Conservation (phyloP, 2,888 invertebrate genomes). For the Himalopsyche japonica region DNA sequence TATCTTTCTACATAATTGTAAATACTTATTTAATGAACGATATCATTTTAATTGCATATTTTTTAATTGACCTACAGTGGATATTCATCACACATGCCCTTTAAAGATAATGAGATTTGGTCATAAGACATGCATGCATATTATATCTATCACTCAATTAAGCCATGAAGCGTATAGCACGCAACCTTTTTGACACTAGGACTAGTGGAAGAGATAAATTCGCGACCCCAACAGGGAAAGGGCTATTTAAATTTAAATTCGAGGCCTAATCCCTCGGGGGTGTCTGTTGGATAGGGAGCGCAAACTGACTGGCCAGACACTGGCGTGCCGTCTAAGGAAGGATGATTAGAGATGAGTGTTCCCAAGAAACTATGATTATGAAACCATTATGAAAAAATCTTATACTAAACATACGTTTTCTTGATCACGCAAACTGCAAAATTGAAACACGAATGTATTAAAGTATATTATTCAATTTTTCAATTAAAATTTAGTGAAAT, state of each 20-base stretch:
- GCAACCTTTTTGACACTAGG: neutral
- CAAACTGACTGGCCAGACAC: neutral
- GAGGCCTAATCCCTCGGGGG: conserved; percentile 34
- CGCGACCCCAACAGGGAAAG: conserved; percentile 23
- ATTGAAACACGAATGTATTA: too few species aligned
- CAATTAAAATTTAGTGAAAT: too few species aligned
- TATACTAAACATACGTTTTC: neutral
- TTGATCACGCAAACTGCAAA: neutral
- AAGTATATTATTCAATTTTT: too few species aligned
- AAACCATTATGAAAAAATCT: neutral
- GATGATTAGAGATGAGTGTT: neutral
- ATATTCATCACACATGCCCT: neutral
- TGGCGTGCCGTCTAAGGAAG: neutral
- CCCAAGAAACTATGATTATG: neutral
- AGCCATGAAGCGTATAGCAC: neutral
- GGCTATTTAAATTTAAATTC: conserved; percentile 40
- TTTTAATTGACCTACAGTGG: neutral
- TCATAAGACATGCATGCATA: neutral
- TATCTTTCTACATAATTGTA: too few species aligned
- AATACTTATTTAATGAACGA: too few species aligned
- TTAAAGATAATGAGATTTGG: neutral
- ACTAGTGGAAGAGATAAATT: neutral
- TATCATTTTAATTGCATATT: neutral
- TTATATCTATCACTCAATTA: neutral
- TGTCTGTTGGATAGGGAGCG: neutral